These are phyloP conservation scores for Micronycteris hirsuta DNA, from an alignment of 2,113 vertebrate species.

Conservation along the genomic window DNA sequence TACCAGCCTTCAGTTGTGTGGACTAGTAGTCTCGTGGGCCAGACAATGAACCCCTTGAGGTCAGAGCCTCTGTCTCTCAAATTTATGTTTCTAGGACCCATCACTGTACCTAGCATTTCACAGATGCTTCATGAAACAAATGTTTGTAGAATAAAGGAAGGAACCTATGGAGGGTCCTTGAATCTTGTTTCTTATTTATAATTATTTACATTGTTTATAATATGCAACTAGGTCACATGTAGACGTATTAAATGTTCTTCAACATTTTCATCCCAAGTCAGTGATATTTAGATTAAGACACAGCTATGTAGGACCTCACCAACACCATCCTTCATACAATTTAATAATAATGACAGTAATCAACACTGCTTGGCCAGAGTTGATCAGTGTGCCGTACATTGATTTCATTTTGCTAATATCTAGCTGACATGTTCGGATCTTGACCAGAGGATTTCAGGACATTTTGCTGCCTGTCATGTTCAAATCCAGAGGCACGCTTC, in stretches of 20 bases:
- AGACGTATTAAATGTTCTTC: not conserved
- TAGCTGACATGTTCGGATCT: not conserved
- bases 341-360: not conserved
- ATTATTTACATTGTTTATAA: not conserved
- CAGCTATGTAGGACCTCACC: not conserved
- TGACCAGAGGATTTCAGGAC: not conserved
- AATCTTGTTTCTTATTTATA: not conserved
- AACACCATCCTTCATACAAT: not conserved
- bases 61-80: not conserved
- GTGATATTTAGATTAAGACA: not conserved
- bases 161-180: not conserved
- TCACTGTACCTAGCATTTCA: not conserved
- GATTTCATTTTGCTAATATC: not conserved
- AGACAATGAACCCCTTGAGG: not conserved
- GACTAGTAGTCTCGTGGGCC: not conserved
- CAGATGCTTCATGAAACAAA: not conserved
- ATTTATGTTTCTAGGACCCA: not conserved
- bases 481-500: not conserved
- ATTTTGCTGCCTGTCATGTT: not conserved
- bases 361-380: not conserved
- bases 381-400: not conserved
- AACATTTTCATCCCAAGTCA: not conserved
- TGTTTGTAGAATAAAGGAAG: not conserved
- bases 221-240: not conserved
- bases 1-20: not conserved